Conservation (phyloP, 2,797 vertebrate genomes). For the Etheostoma perlongum region DNA sequence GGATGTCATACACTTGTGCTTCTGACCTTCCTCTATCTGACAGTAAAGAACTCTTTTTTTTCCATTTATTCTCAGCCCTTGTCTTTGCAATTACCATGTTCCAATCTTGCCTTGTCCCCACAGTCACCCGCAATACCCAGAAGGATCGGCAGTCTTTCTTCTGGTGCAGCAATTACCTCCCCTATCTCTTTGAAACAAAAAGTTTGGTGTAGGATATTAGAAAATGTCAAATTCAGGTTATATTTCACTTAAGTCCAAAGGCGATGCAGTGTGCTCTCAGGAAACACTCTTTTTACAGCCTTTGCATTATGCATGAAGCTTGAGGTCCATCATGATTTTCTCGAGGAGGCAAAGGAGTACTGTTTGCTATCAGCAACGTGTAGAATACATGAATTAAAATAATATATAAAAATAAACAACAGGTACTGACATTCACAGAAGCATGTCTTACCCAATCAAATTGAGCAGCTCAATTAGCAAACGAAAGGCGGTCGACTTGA, state of each 20-base stretch:
- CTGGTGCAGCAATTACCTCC: slow-evolving; percentile 87
- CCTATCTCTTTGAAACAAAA: slow-evolving; percentile 87
- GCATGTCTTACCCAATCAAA: slow-evolving; percentile 11
- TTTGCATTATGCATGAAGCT: slow-evolving; percentile 84
- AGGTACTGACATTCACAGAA: slow-evolving; percentile 37
- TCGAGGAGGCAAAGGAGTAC: slow-evolving; percentile 45
- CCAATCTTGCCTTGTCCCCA: slow-evolving; percentile 87
- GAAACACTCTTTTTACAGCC: slow-evolving; percentile 76
- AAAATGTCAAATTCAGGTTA: slow-evolving; percentile 90
- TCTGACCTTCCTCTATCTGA: slow-evolving; percentile 87
- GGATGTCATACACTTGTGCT: slow-evolving; percentile 85
- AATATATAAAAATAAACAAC: slow-evolving; percentile 10
- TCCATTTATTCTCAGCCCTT: slow-evolving; percentile 86
- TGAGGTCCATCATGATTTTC: slow-evolving; percentile 78
- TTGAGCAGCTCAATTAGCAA: slow-evolving; percentile 55
- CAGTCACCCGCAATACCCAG: slow-evolving; percentile 88
- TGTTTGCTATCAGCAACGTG: slow-evolving; percentile 58
- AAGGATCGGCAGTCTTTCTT: slow-evolving; percentile 86
- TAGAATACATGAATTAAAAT: slow-evolving; percentile 21
- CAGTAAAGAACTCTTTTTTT: slow-evolving; percentile 79
- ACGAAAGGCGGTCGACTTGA: slow-evolving; percentile 35
- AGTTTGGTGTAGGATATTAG: slow-evolving; percentile 88
- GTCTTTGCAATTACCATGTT: slow-evolving; percentile 89
- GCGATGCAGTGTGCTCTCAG: slow-evolving; percentile 72
- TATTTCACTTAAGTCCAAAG: slow-evolving; percentile 86